Evolutionary conservation across 2,113 vertebrate genomes (phyloP).

Genomic region (Oryctolagus cuniculus): mOryCun1.1 NC_091432.1:142732501-142733000

Average conservation of each 20-base stretch:
- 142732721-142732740: background rate
- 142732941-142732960: slow-evolving; percentile 47
- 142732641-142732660: background rate
- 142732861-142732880: background rate
- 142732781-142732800: background rate
- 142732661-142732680: background rate
- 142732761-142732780: background rate
- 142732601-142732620: slow-evolving; percentile 1
- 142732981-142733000: background rate
- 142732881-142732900: slow-evolving; percentile 35
- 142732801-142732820: background rate
- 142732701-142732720: background rate
- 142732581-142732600: slow-evolving; percentile 30
- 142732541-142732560: background rate
- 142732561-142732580: background rate
- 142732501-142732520: background rate
- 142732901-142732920: background rate
- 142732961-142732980: slow-evolving; percentile 1
- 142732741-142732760: background rate
- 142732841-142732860: slow-evolving; percentile 5
- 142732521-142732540: background rate
- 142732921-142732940: slow-evolving; percentile 18
- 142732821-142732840: background rate
- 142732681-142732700: slow-evolving; percentile 2
- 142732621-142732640: slow-evolving; percentile 32